Base-by-base conservation (phyloP, 2,888 invertebrate species). In the Pelosia muscerda region DNA sequence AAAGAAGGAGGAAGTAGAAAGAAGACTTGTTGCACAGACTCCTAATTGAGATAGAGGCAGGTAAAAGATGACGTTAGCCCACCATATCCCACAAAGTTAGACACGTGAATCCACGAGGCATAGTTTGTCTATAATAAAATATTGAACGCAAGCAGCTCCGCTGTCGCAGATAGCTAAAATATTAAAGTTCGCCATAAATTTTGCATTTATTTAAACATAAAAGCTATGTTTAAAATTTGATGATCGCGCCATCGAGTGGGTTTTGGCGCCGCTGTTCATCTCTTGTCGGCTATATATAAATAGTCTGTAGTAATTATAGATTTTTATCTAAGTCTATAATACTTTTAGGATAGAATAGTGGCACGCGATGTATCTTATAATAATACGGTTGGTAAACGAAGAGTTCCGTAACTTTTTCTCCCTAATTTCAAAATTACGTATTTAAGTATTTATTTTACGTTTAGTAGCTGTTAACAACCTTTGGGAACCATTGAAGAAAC, bases 171-270 rank as follows among this genome's bases (percentile, higher is more conserved):
- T 53, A 65, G 28, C 58, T 38, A 26, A 54, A n/a, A 67, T 67
- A 67, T 63, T 64, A 72, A 75, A 72, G 62, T 58, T 58, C 25
- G 60, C 66, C 56, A 73, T 79, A 78, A 78, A 77, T 78, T 74
- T 65, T 71, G 72, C 65, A 77, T 77, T 71, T 71, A 76, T 79
- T 76, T 71, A 69, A 68, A 72, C 79, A 73, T 72, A 58, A 78
- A 72, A 63, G 22, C 22, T 26, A 38, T 66, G 68, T 77, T 79
- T 73, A 69, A 79, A 77, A 67, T 71, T 79, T 70, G 74, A 79
- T 77, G 64, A 31, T 56, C 31, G 63, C 38, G 61, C 49, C 63
- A 58, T 64, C 59, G 74, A 79, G 77, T 74, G 72, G 70, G 72
- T 19, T 56, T 60, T 66, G 80, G 77, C 78, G 77, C 80, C 78